Evolutionary conservation across 2,113 vertebrate genomes (phyloP).

Genomic region (Bubo blakistoni): DNA sequence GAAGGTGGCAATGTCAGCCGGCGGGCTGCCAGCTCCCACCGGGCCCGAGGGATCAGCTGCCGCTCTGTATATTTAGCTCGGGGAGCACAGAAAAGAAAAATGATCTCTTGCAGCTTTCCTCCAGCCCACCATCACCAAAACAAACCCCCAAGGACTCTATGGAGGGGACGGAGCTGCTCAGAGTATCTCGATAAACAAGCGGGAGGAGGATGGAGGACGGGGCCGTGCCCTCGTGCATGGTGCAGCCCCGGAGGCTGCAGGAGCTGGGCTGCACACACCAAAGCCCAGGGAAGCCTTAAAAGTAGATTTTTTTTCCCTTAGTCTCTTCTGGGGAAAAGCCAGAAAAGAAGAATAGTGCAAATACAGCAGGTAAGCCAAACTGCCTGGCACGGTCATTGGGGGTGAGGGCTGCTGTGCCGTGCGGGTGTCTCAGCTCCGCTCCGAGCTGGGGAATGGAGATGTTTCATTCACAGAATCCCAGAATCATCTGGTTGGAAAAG

Average conservation of each 20-base stretch:
- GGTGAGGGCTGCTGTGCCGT: not conserved
- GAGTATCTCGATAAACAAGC: rapidly evolving
- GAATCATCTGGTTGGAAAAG: too few relatives aligned
- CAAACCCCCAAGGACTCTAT: not conserved
- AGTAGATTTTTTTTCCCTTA: not conserved
- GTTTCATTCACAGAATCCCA: not conserved
- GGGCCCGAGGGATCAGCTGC: constrained; percentile 62
- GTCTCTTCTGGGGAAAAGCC: not conserved
- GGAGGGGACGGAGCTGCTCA: not conserved
- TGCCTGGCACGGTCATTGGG: rapidly evolving
- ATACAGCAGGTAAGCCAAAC: not conserved
- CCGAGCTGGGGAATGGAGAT: too few relatives aligned
- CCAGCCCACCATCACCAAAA: not conserved
- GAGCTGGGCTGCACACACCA: not conserved
- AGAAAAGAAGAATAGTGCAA: too few relatives aligned
- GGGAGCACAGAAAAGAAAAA: constrained; percentile 53
- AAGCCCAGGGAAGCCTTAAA: not conserved
- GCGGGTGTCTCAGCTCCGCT: not conserved
- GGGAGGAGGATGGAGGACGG: not conserved
- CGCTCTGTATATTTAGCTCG: constrained; percentile 71
- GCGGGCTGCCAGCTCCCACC: not conserved
- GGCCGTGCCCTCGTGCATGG: not conserved
- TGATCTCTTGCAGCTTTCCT: constrained; percentile 33
- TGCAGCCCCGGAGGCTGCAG: not conserved
- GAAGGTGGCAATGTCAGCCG: constrained; percentile 11